A percentile compares a stretch with the other conserved stretches of the same genome.
phyloP scores from a whole-genome alignment of 1,140 invertebrate species.

The Listronotus oregonensis region DNA sequence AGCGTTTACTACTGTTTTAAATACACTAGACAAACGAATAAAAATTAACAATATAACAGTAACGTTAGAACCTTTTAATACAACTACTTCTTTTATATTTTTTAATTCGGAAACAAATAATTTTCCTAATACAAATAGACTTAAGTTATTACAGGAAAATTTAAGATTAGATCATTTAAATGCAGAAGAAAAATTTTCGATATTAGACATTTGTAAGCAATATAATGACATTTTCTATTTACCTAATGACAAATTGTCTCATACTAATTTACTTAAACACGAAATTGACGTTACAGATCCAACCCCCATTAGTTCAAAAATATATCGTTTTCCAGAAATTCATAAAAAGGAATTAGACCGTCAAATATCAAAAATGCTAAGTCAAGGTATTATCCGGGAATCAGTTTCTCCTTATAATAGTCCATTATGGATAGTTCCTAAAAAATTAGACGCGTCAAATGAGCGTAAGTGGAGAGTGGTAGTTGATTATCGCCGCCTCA shows the following conservation, averaged over 20 bases:
- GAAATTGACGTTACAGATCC: conserved; percentile 40
- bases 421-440: conserved; percentile 10
- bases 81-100: conserved; percentile 17
- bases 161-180: conserved; percentile 37
- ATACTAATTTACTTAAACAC: conserved; percentile 38
- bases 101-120: neutral
- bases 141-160: conserved; percentile 16
- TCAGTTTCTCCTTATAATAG: conserved; percentile 19
- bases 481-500: conserved; percentile 53
- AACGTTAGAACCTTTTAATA: conserved; percentile 24
- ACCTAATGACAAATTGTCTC: conserved; percentile 31
- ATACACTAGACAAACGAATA: conserved; percentile 19
- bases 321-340: conserved; percentile 50
- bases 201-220: conserved; percentile 28
- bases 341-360: conserved; percentile 54
- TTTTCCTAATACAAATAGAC: neutral
- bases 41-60: conserved; percentile 3
- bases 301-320: conserved; percentile 44
- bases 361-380: conserved; percentile 1
- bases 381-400: conserved; percentile 47
- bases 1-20: conserved; percentile 28
- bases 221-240: conserved; percentile 43
- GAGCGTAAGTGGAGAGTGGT: conserved; percentile 51
- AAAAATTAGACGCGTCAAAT: conserved; percentile 4
- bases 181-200: conserved; percentile 17